Conservation (phyloP, 2,888 invertebrate genomes). For the Bimastos eiseni region DNA sequence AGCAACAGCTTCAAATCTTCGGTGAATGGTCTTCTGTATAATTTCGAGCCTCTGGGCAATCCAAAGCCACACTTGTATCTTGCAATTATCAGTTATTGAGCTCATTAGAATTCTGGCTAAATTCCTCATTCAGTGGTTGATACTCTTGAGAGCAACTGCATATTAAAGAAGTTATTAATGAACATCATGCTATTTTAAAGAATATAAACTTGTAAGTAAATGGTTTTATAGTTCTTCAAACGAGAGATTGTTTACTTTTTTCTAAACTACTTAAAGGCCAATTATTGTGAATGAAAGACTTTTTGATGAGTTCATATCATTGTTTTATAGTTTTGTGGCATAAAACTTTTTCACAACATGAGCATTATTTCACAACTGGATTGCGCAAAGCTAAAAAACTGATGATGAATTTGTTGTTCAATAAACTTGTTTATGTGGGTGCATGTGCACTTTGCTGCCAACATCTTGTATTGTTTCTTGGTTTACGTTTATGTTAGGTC, state of each 20-base stretch:
- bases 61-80: background rate
- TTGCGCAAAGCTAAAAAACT: background rate
- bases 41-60: background rate
- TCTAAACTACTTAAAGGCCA: no score
- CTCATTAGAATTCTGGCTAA: background rate
- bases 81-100: background rate
- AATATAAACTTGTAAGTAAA: background rate
- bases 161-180: background rate
- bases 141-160: background rate
- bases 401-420: background rate
- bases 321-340: no score
- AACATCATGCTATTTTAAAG: background rate
- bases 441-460: background rate
- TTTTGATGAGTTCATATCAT: no score
- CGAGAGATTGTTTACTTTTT: background rate
- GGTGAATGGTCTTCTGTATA: background rate
- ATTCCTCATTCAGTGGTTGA: background rate
- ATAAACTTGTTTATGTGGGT: background rate
- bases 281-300: no score
- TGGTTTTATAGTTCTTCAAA: background rate
- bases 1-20: background rate
- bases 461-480: background rate
- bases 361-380: background rate
- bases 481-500: no score
- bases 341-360: no score